phyloP scores from a whole-genome alignment of 2,113 vertebrate species.

The Acrocephalus kingi region DNA sequence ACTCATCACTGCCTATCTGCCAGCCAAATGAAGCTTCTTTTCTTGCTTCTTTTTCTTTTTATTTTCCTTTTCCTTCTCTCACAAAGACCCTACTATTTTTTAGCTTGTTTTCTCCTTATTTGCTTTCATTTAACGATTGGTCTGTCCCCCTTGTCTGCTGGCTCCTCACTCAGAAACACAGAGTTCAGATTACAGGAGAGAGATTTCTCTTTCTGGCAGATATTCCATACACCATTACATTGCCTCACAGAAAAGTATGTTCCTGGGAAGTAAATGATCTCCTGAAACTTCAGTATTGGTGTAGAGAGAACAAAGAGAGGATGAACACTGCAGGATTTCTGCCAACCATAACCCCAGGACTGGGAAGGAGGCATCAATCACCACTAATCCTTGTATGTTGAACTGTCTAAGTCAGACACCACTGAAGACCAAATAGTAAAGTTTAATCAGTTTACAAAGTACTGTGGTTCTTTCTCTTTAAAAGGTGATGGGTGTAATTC shows the following conservation, averaged over 20 bases:
- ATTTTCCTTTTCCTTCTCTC: neutral
- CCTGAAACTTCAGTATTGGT: neutral
- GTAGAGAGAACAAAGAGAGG: neutral
- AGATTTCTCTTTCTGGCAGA: neutral
- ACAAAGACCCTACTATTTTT: neutral
- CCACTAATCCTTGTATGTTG: neutral
- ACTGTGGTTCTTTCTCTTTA: neutral
- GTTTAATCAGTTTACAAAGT: neutral
- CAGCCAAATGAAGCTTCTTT: neutral
- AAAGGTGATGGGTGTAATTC: neutral
- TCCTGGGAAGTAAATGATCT: neutral
- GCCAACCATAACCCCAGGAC: neutral
- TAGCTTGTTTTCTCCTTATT: neutral
- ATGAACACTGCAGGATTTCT: neutral
- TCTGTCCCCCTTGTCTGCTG: neutral
- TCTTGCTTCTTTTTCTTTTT: neutral
- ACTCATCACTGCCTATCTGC: neutral
- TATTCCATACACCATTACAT: neutral
- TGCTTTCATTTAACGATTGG: neutral
- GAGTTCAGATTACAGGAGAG: neutral
- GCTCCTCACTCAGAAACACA: neutral
- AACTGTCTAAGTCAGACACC: neutral
- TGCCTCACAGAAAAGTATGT: neutral
- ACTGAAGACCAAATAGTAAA: neutral
- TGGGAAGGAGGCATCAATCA: neutral